phyloP scores from a whole-genome alignment of 2,797 vertebrate species.

The Mus spretus region DNA sequence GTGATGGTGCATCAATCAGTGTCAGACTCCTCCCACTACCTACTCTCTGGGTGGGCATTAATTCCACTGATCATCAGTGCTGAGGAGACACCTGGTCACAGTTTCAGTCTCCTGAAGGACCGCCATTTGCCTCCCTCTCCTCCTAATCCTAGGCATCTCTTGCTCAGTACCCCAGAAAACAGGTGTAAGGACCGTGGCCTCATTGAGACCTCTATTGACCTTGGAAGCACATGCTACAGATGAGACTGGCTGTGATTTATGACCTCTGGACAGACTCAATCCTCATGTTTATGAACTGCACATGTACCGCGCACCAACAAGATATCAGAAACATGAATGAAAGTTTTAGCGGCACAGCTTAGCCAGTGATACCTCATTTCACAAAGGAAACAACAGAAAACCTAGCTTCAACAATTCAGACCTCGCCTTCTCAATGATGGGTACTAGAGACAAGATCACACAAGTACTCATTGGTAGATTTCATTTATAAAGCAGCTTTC shows the following conservation, averaged over 20 bases:
- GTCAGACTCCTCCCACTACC: background rate
- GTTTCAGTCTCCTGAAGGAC: background rate
- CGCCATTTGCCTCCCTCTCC: rapidly evolving
- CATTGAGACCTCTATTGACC: background rate
- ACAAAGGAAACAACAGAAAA: background rate
- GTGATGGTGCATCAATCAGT: background rate
- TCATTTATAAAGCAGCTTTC: background rate
- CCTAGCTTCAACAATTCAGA: background rate
- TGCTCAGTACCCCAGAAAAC: background rate
- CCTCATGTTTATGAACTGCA: background rate
- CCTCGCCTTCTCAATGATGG: background rate
- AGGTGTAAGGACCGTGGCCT: background rate
- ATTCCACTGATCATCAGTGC: background rate
- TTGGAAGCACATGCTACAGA: background rate
- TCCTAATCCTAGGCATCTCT: background rate
- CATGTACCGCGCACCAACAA: background rate
- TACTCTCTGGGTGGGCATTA: background rate
- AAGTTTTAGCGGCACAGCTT: background rate
- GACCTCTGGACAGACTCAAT: background rate
- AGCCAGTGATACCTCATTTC: background rate
- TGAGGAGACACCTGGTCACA: background rate
- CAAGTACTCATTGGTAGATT: background rate
- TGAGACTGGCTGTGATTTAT: background rate
- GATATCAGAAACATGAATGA: background rate
- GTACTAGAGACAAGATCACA: background rate